Percentiles rank a stretch among this genome's conserved stretches.
phyloP scores from a whole-genome alignment of 2,797 vertebrate species.

The Micropoecilia bifurca region DNA sequence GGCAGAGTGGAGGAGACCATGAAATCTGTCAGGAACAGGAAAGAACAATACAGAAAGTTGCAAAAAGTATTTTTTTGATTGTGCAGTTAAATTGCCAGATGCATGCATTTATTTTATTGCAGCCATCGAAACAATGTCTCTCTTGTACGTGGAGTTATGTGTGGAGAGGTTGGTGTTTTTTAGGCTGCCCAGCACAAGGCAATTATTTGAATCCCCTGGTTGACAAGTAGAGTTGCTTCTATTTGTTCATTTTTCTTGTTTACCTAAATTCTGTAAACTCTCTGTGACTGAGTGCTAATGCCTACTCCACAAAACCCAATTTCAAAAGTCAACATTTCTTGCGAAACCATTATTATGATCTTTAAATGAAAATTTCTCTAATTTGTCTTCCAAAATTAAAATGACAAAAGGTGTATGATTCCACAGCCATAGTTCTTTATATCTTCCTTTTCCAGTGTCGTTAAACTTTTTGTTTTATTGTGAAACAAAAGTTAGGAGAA shows the following conservation, averaged over 20 bases:
- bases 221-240: not conserved
- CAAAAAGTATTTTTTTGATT: not conserved
- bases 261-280: not conserved
- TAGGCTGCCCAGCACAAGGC: not conserved
- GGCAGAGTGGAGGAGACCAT: too few species aligned
- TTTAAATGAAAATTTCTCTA: not conserved
- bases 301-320: not conserved
- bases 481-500: conserved; percentile 2
- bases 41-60: too few species aligned
- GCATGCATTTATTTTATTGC: not conserved
- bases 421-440: not conserved
- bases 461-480: not conserved
- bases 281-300: not conserved
- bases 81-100: not conserved
- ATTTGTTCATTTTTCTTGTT: not conserved
- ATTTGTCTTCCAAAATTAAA: not conserved
- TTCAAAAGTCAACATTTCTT: not conserved
- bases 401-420: not conserved
- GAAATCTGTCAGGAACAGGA: too few species aligned
- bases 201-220: not conserved
- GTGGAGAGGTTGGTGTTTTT: not conserved
- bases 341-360: not conserved
- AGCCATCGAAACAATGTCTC: not conserved
- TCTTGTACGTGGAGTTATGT: not conserved
- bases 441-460: not conserved